Evolutionary conservation across 1,140 invertebrate genomes (phyloP), one percentile per base, ranked within the genome.

Genomic region (Panagrolaimus sp.): DNA sequence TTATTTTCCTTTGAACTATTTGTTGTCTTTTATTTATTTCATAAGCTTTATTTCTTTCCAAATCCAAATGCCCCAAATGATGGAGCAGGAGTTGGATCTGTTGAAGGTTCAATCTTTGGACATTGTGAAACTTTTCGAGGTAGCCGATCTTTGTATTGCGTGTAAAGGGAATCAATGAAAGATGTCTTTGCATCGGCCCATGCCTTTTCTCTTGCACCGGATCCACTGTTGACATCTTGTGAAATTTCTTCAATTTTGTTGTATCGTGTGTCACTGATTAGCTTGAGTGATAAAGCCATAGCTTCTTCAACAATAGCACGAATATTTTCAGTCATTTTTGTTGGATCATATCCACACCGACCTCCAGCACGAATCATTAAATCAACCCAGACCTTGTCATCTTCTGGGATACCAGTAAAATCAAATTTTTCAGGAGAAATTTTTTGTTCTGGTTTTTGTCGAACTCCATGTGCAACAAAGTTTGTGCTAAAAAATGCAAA

Each of bases 231-330:
- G 20, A 46, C 45, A 16, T 78, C 71, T 67, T 81, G 69, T 45
- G 71, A 42, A 20, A 47, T 57, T 42, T 81, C 81, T 63, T 81
- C 79, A 13, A 81, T 83, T 46, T 70, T 67, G 62, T 81, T 83
- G 63, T 81, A 81, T 14, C 73, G 31, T 5, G 69, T 27, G 46
- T 81, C 81, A 27, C 77, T 76, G 46, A 81, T 81, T 20, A 81
- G 66, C 66, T 83, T 75, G 27, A 81, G 43, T 2, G 81, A 83
- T 25, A 81, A 70, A 13, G 67, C 68, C 79, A 81, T 81, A 1
- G 79, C 81, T 63, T 81, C 79, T 75, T 81, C 79, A 31, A 83
- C 81, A 45, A 82, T 68, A 0, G 74, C 80, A 31, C 79, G 62
- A 8, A 72, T 62, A 65, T 81, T 48, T 25, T 53, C 63, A 27